Evolutionary conservation across 2,797 vertebrate genomes (phyloP).

Genomic region (Premnoplex brunnescens): DNA sequence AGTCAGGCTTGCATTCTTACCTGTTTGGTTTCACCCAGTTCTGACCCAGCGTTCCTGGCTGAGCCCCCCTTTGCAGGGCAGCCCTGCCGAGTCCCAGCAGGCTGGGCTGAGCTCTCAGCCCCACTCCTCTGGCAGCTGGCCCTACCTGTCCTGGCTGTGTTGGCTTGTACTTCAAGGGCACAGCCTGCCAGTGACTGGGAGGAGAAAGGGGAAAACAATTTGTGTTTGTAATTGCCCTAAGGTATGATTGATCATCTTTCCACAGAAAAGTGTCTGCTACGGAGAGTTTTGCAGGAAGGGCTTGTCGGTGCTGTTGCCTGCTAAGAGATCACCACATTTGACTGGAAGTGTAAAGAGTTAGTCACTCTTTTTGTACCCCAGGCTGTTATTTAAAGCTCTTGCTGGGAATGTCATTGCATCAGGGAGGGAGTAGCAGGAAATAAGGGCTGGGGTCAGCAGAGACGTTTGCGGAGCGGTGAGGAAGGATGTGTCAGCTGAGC

Average conservation of each 20-base stretch:
- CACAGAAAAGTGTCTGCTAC: neutral
- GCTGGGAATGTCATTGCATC: neutral
- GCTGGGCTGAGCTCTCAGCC: neutral
- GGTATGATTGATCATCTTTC: slow-evolving; percentile 36
- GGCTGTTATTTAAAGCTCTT: slow-evolving; percentile 7
- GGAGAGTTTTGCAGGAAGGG: slow-evolving; percentile 48
- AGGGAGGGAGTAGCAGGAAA: slow-evolving; percentile 10
- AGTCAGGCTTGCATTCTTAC: neutral
- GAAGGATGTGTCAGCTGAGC: neutral
- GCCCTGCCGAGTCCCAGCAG: neutral
- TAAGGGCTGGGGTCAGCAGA: neutral
- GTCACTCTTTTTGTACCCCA: neutral
- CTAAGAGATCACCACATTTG: slow-evolving; percentile 18
- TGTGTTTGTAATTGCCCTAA: slow-evolving; percentile 42
- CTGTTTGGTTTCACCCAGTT: neutral
- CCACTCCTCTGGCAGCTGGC: neutral
- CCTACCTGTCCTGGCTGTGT: neutral
- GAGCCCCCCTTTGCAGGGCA: neutral
- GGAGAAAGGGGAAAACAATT: slow-evolving; percentile 9
- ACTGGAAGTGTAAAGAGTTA: slow-evolving; percentile 50
- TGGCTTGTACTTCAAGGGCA: neutral
- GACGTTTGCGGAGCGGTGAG: fast-evolving
- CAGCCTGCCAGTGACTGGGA: neutral
- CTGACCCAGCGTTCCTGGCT: neutral
- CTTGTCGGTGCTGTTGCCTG: slow-evolving; percentile 40